Evolutionary conservation across 2,113 vertebrate genomes (phyloP), one percentile per base, ranked within the genome.

Genomic region (Ceuthmochares aereus): DNA sequence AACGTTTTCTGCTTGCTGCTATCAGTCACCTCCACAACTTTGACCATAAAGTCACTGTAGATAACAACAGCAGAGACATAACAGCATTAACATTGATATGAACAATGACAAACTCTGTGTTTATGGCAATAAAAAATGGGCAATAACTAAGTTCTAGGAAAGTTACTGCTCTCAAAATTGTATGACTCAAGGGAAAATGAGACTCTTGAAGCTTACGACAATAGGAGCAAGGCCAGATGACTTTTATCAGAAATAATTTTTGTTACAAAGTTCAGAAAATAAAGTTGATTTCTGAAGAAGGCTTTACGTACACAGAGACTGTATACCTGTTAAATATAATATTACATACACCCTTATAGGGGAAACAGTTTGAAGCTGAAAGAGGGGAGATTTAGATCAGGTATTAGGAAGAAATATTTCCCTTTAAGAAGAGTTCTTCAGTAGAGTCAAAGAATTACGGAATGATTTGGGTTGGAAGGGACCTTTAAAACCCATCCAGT

Each of bases 1-100:
- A 99, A 98, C 2, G 99, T 99, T 95, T 99, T 99, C 98, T 99
- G 99, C 78, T 98, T 98, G 97, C 99, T 99, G 97, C 98, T 99
- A 95, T 99, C 99, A 16, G 96, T n/a, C 92, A 99, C 98, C 83
- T 99, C 99, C 95, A 99, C 98, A 82, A 99, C 98, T 97, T 99
- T 99, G 85, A 99, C 97, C 97, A 99, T 88, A 89, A 99, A 99
- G 97, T 99, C 99, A 96, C 99, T 99, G 96, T 21, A 91, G 92
- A 94, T 34, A 77, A 80, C 43, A 93, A 87, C 2, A 10, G 63
- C 54, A 74, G 6, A 34, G 72, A 80, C 9, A 47, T 9, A 5
- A 22, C 75, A 88, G 11, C 8, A 37, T 80, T 78, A 82, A 55
- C 14, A n/a, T 3, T 40, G 55, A 16, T 16, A 45, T n/a, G 29